Conservation (phyloP, 2,113 vertebrate species). For the Burhinus oedicnemus region DNA sequence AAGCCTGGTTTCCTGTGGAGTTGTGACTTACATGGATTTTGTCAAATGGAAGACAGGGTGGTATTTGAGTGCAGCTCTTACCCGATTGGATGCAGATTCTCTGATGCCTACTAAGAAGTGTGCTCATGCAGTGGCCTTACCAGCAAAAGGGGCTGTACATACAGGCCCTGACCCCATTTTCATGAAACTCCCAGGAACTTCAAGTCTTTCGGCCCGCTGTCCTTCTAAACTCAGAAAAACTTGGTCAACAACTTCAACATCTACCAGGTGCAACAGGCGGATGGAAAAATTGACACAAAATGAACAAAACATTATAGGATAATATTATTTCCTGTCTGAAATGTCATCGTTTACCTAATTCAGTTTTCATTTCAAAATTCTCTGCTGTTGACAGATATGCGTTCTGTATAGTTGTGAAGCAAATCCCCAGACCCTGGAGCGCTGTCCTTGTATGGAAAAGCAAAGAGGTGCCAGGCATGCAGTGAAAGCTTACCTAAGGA, state of each 20-base stretch:
- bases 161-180: neutral
- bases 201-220: neutral
- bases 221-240: neutral
- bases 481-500: neutral
- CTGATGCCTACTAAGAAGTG: neutral
- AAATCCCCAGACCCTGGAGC: neutral
- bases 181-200: neutral
- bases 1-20: neutral
- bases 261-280: neutral
- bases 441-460: neutral
- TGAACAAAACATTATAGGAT: neutral
- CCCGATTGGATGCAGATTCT: neutral
- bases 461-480: neutral
- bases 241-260: neutral
- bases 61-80: neutral
- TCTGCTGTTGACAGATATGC: neutral
- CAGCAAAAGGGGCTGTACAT: neutral
- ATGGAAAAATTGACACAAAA: neutral
- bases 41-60: neutral
- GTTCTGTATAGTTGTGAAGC: neutral
- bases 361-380: neutral
- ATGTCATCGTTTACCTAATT: neutral
- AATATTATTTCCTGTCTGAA: neutral
- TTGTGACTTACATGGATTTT: neutral
- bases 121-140: neutral